Base-by-base conservation (phyloP, 2,888 invertebrate genomes). In the Orthosia incerta region DNA sequence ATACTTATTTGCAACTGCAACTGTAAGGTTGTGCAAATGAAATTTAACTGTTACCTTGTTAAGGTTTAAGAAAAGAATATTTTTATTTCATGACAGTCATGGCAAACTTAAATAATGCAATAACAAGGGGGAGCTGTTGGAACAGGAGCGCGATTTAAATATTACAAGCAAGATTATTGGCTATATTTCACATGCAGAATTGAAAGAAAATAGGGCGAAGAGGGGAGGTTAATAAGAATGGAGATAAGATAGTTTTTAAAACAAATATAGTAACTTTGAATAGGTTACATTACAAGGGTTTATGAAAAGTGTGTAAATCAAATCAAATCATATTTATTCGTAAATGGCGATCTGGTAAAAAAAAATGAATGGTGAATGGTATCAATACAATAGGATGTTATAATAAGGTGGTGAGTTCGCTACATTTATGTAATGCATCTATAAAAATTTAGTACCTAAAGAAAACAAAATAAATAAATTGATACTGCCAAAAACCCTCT, bases 1-100 rank as follows among this genome's bases (percentile, higher is more conserved):
- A 89, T 91, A 90, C 89, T 91, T 91, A 92, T 93, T 93, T 90
- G 90, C 90, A 91, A 91, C 85, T 90, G 90, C 89, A 86, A 81
- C 81, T 85, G 82, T 79, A 83, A 87, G 88, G 88, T 87, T 88
- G 81, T 89, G 83, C 87, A 90, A 91, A 92, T 91, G 88, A 86
- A 89, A 90, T 93, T 93, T 92, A 88, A 89, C 88, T 91, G 89
- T 89, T 83, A 87, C 86, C 89, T 90, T 87, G 90, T 91, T 90
- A 91, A 91, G 80, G 80, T 71, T 79, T 74, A 84, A 84, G 80
- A 81, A 78, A 70, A 64, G 57, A 77, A 71, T 80, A 79, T 78
- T 85, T 71, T 76, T 76, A 71, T 84, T 82, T 83, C 84, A 84
- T 79, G 82, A 53, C 72, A 84, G 83, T 39, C 39, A 39, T 80